Evolutionary conservation across 2,888 invertebrate genomes (phyloP).

Genomic region (Dryocosmus kuriphilus): DNA sequence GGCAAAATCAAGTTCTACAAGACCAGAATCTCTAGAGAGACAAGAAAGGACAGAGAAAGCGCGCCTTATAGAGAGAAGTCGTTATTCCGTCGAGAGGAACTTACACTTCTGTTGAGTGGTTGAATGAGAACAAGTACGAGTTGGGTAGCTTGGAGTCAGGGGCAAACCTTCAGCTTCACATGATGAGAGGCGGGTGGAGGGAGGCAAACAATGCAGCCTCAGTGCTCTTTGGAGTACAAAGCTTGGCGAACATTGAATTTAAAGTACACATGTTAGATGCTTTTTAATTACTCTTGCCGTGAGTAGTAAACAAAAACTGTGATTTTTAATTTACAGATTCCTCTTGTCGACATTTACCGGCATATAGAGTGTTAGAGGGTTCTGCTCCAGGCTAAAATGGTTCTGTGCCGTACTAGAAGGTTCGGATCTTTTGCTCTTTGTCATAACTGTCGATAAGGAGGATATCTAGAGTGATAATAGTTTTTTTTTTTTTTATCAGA

Average conservation of each 20-base stretch:
- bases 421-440: neutral
- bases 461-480: no score
- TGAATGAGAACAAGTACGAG: neutral
- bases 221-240: conserved; percentile 12
- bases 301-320: neutral
- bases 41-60: conserved; percentile 14
- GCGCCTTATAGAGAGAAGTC: conserved; percentile 27
- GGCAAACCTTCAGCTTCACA: conserved; percentile 26
- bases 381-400: neutral
- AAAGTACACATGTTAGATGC: conserved; percentile 17
- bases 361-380: neutral
- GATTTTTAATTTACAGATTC: neutral
- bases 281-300: conserved; percentile 6
- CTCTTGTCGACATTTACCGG: neutral
- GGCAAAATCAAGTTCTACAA: conserved; percentile 3
- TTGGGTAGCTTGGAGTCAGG: neutral
- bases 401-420: neutral
- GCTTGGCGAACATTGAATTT: conserved; percentile 21
- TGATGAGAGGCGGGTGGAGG: no score
- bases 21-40: neutral
- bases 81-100: conserved; percentile 33
- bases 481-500: no score
- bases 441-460: neutral
- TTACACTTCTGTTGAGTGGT: conserved; percentile 15
- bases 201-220: conserved; percentile 18